phyloP scores from a whole-genome alignment of 2,113 vertebrate genomes.

The Micromys minutus region DNA sequence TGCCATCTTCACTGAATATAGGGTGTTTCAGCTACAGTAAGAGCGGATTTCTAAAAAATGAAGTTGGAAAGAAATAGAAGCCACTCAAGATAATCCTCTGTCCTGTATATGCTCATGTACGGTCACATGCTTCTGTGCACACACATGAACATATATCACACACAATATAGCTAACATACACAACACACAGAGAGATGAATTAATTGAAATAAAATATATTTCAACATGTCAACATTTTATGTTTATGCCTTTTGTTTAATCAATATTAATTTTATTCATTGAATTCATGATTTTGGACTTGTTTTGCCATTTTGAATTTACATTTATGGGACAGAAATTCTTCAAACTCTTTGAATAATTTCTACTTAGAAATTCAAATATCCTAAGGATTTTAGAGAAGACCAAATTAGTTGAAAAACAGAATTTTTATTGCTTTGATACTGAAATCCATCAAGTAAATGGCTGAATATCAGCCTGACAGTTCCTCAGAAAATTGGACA shows the following conservation, averaged over 20 bases:
- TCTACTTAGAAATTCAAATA: slow-evolving; percentile 65
- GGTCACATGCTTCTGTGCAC: background rate
- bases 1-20: background rate
- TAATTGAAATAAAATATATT: background rate
- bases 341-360: slow-evolving; percentile 65
- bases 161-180: background rate
- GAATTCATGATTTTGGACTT: background rate
- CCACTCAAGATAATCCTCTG: background rate
- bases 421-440: slow-evolving; percentile 77
- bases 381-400: slow-evolving; percentile 78
- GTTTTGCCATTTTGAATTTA: slow-evolving; percentile 36
- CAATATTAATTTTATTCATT: background rate
- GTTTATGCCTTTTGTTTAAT: slow-evolving; percentile 4
- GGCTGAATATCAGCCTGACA: too few species aligned
- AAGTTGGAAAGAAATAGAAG: background rate
- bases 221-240: background rate
- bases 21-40: background rate
- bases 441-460: slow-evolving; percentile 65
- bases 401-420: slow-evolving; percentile 80
- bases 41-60: background rate
- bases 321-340: slow-evolving; percentile 60
- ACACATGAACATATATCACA: too few species aligned
- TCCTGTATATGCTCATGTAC: too few species aligned
- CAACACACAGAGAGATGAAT: background rate
- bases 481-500: too few species aligned